Conservation (phyloP, 2,888 invertebrate genomes). For the Patella caerulea region DNA sequence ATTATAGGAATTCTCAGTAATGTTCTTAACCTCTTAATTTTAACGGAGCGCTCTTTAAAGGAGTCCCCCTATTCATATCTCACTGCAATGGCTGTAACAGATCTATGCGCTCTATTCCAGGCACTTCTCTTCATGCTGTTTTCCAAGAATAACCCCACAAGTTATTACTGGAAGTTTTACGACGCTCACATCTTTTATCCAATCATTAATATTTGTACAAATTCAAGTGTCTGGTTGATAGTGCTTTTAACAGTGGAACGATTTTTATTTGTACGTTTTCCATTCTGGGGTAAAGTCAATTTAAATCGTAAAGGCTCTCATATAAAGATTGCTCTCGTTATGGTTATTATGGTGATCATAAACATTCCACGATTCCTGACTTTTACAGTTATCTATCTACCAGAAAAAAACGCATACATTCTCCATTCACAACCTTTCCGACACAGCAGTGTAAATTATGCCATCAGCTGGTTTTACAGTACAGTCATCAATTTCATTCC, state of each 20-base stretch:
- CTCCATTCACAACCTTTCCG: conserved; percentile 50
- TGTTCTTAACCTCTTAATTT: conserved; percentile 61
- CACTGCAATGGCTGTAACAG: conserved; percentile 62
- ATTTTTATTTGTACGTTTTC: conserved; percentile 60
- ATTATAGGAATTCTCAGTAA: conserved; percentile 65
- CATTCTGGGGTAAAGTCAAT: conserved; percentile 61
- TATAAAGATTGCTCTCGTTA: conserved; percentile 50
- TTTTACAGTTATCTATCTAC: conserved; percentile 38
- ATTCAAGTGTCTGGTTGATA: conserved; percentile 62
- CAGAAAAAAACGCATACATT: conserved; percentile 27
- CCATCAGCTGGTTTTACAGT: conserved; percentile 59
- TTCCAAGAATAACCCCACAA: conserved; percentile 38
- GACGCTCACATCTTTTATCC: conserved; percentile 60
- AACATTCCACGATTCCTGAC: conserved; percentile 62
- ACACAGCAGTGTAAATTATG: conserved; percentile 36
- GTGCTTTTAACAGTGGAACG: conserved; percentile 65
- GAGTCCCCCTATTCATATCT: conserved; percentile 68
- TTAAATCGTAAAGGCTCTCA: conserved; percentile 60
- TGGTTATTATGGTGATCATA: conserved; percentile 46
- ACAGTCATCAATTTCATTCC: conserved; percentile 58
- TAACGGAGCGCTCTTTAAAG: conserved; percentile 60
- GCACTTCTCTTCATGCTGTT: conserved; percentile 53
- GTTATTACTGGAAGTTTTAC: conserved; percentile 55
- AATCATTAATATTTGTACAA: conserved; percentile 60
- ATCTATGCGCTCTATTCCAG: conserved; percentile 58